Base-by-base conservation (phyloP, 2,888 invertebrate species). In the Dichetophora obliterata region DNA sequence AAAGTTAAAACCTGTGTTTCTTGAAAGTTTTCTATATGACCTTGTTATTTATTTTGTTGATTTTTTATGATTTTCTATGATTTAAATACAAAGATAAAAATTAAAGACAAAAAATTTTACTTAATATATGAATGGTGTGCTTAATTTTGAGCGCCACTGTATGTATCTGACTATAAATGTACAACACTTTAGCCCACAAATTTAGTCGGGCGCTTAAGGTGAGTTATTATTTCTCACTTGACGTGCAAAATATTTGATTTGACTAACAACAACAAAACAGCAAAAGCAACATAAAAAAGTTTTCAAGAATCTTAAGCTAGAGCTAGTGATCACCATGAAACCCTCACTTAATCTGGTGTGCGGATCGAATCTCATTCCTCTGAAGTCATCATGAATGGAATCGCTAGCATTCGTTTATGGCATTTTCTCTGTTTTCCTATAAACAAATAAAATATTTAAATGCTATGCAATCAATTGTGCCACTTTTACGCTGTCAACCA, bases 381-480 rank as follows among this genome's bases (percentile, higher is more conserved):
- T 27, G 37, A 19, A 37, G 34, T 37, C 66, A 31, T 22, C 43
- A 43, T 43, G 43, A 43, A 43, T 43, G 43, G 43, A 43, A 50
- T 50, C 48, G 19, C 22, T 69, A 6, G 52, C 69, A 24, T 14
- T 24, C 69, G 27, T 50, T 48, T 69, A 48, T 69, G 69, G 69
- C 24, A 24, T 52, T 50, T 22, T 50, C 72, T 43, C 19, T 31
- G 24, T 37, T 54, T 54, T 57, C 57, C 52, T 63, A 72, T 19
- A 24, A 37, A 71, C 57, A 57, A 57, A 19, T 61, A 24, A 61
- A 59, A 72, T 72, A 78, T 78, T 80, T 43, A 79, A 78, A 82
- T 84, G 78, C 79, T 81, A 75, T 79, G 76, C 78, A 78, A 80
- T 81, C 78, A 78, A 80, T 81, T 81, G 76, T 74, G 72, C 37